phyloP scores from a whole-genome alignment of 2,888 invertebrate species.

The Eledona agricola region DNA sequence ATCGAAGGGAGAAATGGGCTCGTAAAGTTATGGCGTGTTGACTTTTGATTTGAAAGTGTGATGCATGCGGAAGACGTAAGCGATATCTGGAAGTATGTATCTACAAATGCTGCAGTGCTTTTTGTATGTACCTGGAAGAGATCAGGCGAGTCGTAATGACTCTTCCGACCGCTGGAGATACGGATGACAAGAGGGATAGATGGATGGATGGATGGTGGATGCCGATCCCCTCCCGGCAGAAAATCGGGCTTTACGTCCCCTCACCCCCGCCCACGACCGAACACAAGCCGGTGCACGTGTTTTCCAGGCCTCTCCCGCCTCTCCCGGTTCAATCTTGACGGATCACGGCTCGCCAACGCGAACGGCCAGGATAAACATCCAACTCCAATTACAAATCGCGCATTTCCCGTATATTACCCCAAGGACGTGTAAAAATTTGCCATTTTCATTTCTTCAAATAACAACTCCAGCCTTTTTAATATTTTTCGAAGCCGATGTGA shows the following conservation, averaged over 20 bases:
- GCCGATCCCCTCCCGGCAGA: slow-evolving; percentile 48
- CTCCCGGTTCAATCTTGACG: slow-evolving; percentile 35
- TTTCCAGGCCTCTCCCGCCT: slow-evolving; percentile 39
- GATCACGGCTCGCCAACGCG: slow-evolving; percentile 43
- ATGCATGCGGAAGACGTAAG: no score
- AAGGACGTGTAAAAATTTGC: slow-evolving; percentile 21
- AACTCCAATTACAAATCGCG: slow-evolving; percentile 40
- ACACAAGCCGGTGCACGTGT: slow-evolving; percentile 50
- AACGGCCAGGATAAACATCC: slow-evolving; percentile 45
- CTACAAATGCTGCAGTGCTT: neutral
- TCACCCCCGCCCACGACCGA: slow-evolving; percentile 39
- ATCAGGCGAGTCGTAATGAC: slow-evolving; percentile 13
- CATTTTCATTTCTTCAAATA: slow-evolving; percentile 21
- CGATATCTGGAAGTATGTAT: no score
- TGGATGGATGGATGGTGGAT: slow-evolving; percentile 49
- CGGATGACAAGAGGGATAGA: no score
- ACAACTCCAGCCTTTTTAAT: slow-evolving; percentile 5
- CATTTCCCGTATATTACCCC: slow-evolving; percentile 29
- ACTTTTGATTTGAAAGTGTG: no score
- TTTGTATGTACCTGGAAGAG: slow-evolving; percentile 9
- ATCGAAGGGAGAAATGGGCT: slow-evolving; percentile 4
- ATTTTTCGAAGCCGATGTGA: slow-evolving; percentile 3
- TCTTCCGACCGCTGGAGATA: slow-evolving; percentile 10
- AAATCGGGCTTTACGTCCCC: slow-evolving; percentile 41
- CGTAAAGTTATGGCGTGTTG: no score